Base-by-base conservation (phyloP, 1,140 invertebrate genomes). In the Drosophila saltans region DNA sequence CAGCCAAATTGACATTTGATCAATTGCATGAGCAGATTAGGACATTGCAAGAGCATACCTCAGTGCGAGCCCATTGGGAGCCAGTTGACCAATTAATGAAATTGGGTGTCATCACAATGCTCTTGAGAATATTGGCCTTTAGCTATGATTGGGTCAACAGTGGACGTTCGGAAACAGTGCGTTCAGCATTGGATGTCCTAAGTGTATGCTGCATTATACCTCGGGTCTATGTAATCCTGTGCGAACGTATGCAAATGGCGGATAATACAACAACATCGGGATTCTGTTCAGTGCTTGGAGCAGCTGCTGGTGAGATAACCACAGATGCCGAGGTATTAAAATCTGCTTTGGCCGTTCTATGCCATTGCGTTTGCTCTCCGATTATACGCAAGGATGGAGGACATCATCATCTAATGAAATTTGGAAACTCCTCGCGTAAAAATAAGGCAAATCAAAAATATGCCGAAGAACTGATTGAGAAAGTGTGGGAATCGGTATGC, bases 351-450 rank as follows among this genome's bases (percentile, higher is more conserved):
- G 95, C 96, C 77, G 96, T 98, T 8, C 94, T 99, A 30, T 96
- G 97, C 55, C 98, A 98, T 91, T 98, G 97, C 93, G 97, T 98
- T 3, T 99, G 98, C 93, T 97, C 97, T 10, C 97, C 98, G 0
- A 95, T 97, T 16, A 94, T 96, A 70, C 94, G 97, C 91, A 96
- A 91, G 69, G 91, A 90, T n/a, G 81, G 75, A 1, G 64, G 93
- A 43, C 41, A 52, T 52, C 45, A 93, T 16, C 94, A 94, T 43
- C 33, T 89, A 0, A 75, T 89, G 0, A 91, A 91, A 61, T 89
- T 91, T 28, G 64, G 64, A 0, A 86, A 64, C 58, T 96, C 95
- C 0, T 94, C 94, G 1, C 96, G 95, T 77, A 97, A 96, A 89
- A 96, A 96, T 84, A 94, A 95, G 0, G 95, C 94, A 45, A 93